Base-by-base conservation (phyloP, 1,140 invertebrate species). In the Harpegnathos saltator region DNA sequence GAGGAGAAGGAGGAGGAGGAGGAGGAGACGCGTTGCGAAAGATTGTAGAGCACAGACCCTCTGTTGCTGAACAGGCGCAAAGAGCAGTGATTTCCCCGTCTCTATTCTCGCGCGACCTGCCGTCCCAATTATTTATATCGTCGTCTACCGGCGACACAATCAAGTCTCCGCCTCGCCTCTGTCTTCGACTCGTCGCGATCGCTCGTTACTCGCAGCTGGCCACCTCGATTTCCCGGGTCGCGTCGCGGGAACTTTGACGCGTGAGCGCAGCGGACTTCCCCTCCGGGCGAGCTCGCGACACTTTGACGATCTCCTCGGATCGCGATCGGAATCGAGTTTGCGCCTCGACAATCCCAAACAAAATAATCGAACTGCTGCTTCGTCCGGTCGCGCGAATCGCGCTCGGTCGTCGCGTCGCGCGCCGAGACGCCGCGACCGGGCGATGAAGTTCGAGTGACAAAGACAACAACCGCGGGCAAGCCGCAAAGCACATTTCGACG, bases 61-160 rank as follows among this genome's bases (percentile, higher is more conserved):
- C 11, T 14, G 48, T 74, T 24, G 19, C 38, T 48, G 52, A 66
- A 83, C 38, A 14, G 14, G 26, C 61, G 50, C 24, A 12, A 66
- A 26, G 61, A 63, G 12, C 54, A 19, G 73, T 63, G 61, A 33
- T 58, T 82, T 75, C 72, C n/a, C n/a, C 26, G 69, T 1, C 44
- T 74, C 63, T 58, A 82, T 82, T 63, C 22, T n/a, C 22, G 9
- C 11, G 0, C 84, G 50, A 85, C 44, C 22, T 44, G 26, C 56
- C 61, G 26, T 86, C 75, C 82, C 77, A 86, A 86, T 86, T 85
- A 82, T 82, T 74, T 63, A 58, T 75, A 74, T 75, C 77, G 5
- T 38, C n/a, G n/a, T n/a, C 68, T n/a, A 24, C 52, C 62, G 63
- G n/a, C 44, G 54, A 74, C 85, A 62, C 85, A 62, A 82, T 75